These are phyloP conservation scores for Ahaetulla prasina DNA, from an alignment of 2,113 vertebrate species.

Conservation along the genomic window DNA sequence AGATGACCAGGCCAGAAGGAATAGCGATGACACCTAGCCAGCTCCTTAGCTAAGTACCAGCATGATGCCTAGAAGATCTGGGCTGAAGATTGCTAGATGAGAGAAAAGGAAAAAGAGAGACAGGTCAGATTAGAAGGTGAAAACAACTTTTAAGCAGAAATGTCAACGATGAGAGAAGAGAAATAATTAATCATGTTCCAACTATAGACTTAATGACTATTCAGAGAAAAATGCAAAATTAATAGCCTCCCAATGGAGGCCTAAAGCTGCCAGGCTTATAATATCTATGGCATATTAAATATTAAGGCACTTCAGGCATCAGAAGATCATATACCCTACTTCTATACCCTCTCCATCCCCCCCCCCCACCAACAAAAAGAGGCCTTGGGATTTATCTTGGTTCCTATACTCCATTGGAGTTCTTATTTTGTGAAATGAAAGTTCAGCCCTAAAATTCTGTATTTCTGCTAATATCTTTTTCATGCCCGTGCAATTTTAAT, in stretches of 20 bases:
- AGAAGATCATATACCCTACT: neutral
- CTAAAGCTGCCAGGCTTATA: neutral
- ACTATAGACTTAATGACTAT: slow-evolving; percentile 31
- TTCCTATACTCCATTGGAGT: neutral
- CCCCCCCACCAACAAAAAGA: neutral
- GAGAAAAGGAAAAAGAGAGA: slow-evolving; percentile 22
- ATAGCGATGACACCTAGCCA: slow-evolving; percentile 48
- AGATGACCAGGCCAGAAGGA: slow-evolving; percentile 38
- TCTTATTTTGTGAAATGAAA: neutral
- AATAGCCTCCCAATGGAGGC: slow-evolving; percentile 10
- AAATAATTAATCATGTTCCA: slow-evolving; percentile 48
- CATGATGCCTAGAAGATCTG: slow-evolving; percentile 44
- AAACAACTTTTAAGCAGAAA: slow-evolving; percentile 27
- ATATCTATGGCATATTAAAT: neutral
- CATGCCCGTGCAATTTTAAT: neutral
- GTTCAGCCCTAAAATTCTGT: neutral
- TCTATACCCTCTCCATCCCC: neutral
- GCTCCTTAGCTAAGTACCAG: slow-evolving; percentile 55
- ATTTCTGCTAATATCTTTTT: neutral
- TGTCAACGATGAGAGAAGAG: slow-evolving; percentile 18
- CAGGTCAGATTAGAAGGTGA: slow-evolving; percentile 44
- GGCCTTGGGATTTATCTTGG: neutral
- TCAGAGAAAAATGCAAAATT: slow-evolving; percentile 31
- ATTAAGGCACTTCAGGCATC: neutral
- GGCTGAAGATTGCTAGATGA: slow-evolving; percentile 31